phyloP scores from a whole-genome alignment of 2,888 invertebrate genomes.

The Mycalesis mineus region DNA sequence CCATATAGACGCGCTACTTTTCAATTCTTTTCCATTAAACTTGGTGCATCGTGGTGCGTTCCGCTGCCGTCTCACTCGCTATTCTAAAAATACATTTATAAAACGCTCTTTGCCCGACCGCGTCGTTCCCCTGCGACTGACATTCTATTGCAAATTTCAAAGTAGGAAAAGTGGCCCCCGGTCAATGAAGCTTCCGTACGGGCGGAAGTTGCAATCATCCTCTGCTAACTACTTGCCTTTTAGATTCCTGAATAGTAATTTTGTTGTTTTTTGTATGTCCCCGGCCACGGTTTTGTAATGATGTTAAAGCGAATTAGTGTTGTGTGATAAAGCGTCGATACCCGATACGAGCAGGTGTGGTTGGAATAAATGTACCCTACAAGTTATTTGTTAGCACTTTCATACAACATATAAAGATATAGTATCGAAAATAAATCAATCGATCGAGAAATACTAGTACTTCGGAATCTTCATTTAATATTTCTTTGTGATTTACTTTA shows the following conservation, averaged over 20 bases:
- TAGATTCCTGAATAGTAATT: slow-evolving; percentile 19
- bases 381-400: too few species aligned
- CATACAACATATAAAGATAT: too few species aligned
- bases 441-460: too few species aligned
- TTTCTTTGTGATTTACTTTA: too few species aligned
- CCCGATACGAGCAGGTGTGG: too few species aligned
- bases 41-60: slow-evolving; percentile 74
- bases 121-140: slow-evolving; percentile 67
- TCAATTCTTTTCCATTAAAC: slow-evolving; percentile 79
- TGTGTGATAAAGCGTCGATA: too few species aligned
- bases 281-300: too few species aligned
- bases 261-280: background rate
- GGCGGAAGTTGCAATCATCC: slow-evolving; percentile 42
- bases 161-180: slow-evolving; percentile 51
- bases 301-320: too few species aligned
- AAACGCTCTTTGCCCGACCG: slow-evolving; percentile 73
- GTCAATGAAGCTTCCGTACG: slow-evolving; percentile 61
- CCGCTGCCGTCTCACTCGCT: slow-evolving; percentile 56
- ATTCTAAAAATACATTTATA: slow-evolving; percentile 75
- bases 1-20: slow-evolving; percentile 78
- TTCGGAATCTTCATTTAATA: too few species aligned
- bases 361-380: too few species aligned
- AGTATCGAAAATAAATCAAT: too few species aligned
- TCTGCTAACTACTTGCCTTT: slow-evolving; percentile 26
- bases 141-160: slow-evolving; percentile 71